Conservation (phyloP, 2,888 invertebrate genomes). For the Gastracanthus pulcherrimus region DNA sequence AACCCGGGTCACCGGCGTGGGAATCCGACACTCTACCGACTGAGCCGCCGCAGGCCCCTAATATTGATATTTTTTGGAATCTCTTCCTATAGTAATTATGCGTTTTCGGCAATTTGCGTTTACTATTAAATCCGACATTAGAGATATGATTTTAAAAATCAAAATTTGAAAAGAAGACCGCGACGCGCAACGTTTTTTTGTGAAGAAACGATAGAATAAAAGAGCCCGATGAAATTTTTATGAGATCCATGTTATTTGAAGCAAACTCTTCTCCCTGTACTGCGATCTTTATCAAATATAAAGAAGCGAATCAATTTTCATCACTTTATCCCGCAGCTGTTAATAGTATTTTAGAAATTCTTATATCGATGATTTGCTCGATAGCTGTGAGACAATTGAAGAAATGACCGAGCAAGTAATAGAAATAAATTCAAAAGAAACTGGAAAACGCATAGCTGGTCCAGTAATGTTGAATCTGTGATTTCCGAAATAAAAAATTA, state of each 20-base stretch:
- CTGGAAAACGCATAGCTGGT: slow-evolving; percentile 59
- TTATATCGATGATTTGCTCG: slow-evolving; percentile 64
- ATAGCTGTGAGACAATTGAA: slow-evolving; percentile 54
- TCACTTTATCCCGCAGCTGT: no score
- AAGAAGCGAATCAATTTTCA: slow-evolving; percentile 60
- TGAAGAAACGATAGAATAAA: slow-evolving; percentile 16
- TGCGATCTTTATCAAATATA: slow-evolving; percentile 62
- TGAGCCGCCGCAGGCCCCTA: no score
- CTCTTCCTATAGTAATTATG: not conserved
- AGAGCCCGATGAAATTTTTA: slow-evolving; percentile 50
- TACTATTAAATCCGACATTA: slow-evolving; percentile 64
- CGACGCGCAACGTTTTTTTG: slow-evolving; percentile 61
- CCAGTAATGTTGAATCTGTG: slow-evolving; percentile 34
- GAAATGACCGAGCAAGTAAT: slow-evolving; percentile 58
- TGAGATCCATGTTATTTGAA: no score
- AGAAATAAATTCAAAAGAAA: slow-evolving; percentile 49
- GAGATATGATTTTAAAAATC: slow-evolving; percentile 69
- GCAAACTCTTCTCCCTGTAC: slow-evolving; percentile 48
- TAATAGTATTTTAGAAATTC: no score
- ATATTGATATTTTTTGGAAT: not conserved
- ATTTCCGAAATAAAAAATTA: not conserved
- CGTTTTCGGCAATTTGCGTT: not conserved
- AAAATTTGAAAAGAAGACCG: slow-evolving; percentile 64
- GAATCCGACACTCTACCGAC: no score
- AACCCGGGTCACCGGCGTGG: no score